Evolutionary conservation across 1,140 invertebrate genomes (phyloP).

Genomic region (Acromyrmex charruanus): DNA sequence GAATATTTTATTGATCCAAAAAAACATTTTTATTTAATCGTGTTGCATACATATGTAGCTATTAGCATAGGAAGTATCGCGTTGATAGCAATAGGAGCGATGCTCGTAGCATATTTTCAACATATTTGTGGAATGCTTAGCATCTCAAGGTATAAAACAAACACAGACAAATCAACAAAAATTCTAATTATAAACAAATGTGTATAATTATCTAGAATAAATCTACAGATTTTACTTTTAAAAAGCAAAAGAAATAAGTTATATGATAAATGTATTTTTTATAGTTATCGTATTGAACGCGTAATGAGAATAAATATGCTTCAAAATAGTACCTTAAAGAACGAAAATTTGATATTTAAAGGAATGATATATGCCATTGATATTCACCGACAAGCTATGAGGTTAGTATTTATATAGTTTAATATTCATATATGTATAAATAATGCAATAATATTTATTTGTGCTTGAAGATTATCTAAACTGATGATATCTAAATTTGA

Average conservation of each 20-base stretch:
- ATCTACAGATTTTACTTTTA: background rate
- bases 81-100: background rate
- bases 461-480: background rate
- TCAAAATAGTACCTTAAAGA: background rate
- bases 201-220: background rate
- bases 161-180: background rate
- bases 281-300: constrained; percentile 22
- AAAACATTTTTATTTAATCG: no score
- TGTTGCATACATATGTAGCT: no score
- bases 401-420: background rate
- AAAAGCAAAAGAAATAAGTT: background rate
- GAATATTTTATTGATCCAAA: no score
- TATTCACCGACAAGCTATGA: constrained; percentile 37
- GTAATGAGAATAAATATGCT: background rate
- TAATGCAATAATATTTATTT: background rate
- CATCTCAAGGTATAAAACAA: background rate
- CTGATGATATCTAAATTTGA: background rate
- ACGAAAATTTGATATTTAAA: background rate
- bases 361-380: constrained; percentile 3
- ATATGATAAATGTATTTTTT: background rate
- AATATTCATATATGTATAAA: background rate
- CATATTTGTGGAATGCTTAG: background rate
- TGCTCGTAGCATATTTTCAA: background rate
- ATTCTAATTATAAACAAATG: background rate
- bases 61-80: no score